These are phyloP conservation scores for Thunnus albacares DNA, from an alignment of 2,797 vertebrate species.

Conservation along the genomic window DNA sequence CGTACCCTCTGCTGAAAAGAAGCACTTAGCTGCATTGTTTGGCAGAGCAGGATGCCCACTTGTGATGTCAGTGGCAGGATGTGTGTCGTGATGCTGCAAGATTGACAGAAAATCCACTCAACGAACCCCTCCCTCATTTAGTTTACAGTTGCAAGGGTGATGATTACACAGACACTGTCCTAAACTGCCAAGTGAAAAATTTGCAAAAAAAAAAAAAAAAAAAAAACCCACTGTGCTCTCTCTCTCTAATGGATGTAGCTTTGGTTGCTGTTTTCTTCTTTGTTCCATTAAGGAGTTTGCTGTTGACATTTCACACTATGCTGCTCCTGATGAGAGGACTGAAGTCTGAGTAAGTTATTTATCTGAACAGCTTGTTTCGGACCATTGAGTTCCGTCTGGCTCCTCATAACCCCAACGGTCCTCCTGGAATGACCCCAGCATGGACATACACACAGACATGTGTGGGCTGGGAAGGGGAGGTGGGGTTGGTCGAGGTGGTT, in stretches of 20 bases:
- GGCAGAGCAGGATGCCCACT: conserved; percentile 49
- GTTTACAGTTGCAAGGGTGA: conserved; percentile 61
- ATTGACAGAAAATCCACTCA: conserved; percentile 40
- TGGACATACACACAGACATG: conserved; percentile 65
- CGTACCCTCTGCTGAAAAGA: conserved; percentile 90
- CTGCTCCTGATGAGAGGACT: conserved; percentile 66
- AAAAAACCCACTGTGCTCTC: conserved; percentile 50
- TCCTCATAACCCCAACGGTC: conserved; percentile 59
- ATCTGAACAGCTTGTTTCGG: conserved; percentile 70
- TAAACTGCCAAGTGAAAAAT: conserved; percentile 52
- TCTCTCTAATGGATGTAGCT: conserved; percentile 60
- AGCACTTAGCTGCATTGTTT: conserved; percentile 47
- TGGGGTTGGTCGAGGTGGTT: conserved; percentile 40
- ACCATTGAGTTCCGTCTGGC: conserved; percentile 72
- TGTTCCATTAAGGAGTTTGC: conserved; percentile 62
- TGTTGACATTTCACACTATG: conserved; percentile 73
- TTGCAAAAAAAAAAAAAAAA: conserved; percentile 62
- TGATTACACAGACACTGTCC: conserved; percentile 49
- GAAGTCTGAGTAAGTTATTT: conserved; percentile 72
- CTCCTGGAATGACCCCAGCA: conserved; percentile 74
- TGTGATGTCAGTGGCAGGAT: conserved; percentile 57
- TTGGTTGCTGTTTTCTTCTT: conserved; percentile 52
- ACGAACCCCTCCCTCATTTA: conserved; percentile 52
- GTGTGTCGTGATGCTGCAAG: conserved; percentile 37
- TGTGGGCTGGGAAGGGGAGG: conserved; percentile 49